Evolutionary conservation across 53 echinoderm and acorn worm species (phyloP), one percentile per base, ranked within the genome.

Genomic region (Echinarachnius parma): DNA sequence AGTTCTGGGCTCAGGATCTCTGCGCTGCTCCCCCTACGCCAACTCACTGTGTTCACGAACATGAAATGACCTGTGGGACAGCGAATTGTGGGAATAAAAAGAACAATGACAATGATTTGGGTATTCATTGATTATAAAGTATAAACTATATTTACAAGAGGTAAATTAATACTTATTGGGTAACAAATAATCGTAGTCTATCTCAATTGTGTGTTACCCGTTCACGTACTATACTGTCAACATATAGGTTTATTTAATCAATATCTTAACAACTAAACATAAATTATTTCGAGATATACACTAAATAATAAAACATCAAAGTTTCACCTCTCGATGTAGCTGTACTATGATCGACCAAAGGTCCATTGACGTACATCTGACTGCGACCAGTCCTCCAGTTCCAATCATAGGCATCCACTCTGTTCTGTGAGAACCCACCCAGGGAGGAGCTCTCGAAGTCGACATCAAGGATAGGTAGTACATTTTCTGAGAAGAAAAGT

Each of bases 31-130:
- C 70, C 70, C 22, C 53, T 69, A 10, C 70, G 21, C 70, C 70
- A 69, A 24, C 26, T 69, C 19, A 69, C 70, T 11, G 70, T 69
- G 26, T 69, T 69, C 32, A 69, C 70, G 35, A 69, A 69, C 70
- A 69, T 69, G 24, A 69, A 69, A n/a, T 53, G 70, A 14, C 70
- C 70, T 69, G 44, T 10, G n/a, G n/a, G n/a, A n/a, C n/a, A n/a
- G n/a, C n/a, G n/a, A n/a, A n/a, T n/a, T n/a, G n/a, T n/a, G n/a
- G n/a, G n/a, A n/a, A n/a, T n/a, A n/a, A n/a, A n/a, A n/a, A n/a
- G n/a, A n/a, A n/a, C n/a, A n/a, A n/a, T n/a, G n/a, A n/a, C n/a
- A n/a, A n/a, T n/a, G n/a, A n/a, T n/a, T n/a, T n/a, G n/a, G n/a
- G n/a, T n/a, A n/a, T n/a, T n/a, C n/a, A n/a, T n/a, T n/a, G n/a